Evolutionary conservation across 2,888 invertebrate species (phyloP), one percentile per base, ranked within the genome.

Genomic region (Amphiduros pacificus): DNA sequence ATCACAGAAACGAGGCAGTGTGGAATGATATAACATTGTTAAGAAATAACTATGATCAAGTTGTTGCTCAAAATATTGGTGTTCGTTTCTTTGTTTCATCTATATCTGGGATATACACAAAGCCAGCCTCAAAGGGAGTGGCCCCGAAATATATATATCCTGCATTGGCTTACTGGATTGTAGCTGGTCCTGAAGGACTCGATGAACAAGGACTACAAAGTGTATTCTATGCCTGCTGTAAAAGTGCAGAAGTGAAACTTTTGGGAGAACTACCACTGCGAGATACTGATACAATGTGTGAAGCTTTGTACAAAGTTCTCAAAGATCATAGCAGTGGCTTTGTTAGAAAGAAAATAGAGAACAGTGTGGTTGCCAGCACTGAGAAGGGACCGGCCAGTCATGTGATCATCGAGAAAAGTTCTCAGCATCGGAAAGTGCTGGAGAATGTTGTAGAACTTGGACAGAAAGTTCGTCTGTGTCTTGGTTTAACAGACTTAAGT

Each of bases 1-100:
- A 55, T 26, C 55, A 40, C 32, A 40, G 36, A n/a, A 40, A 41
- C 26, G 55, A 55, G 27, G 36, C 36, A 27, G 55, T 41, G 26
- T 55, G 55, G 55, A n/a, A n/a, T n/a, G n/a, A n/a, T n/a, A 40
- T 55, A n/a, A 40, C 36, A 28, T 36, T 55, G 55, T 40, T 55
- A 41, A 40, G 41, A 41, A 55, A 55, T 36, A 40, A 55, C 41
- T 55, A 40, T n/a, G 55, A 55, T 41, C 55, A 55, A 28, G 55
- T 55, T n/a, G 55, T 55, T 2, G 36, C 55, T 2, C 55, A 55
- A 41, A 41, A 41, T 2, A 55, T 27, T n/a, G 55, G 55, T 2
- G 55, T 55, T 11, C 17, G 32, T 27, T 55, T 41, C 55, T 55
- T 55, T 17, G 55, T 55, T 6, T 55, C 55, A 9, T 40, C 55